A percentile compares a stretch with the other conserved stretches of the same genome.
Conservation (phyloP, 2,797 vertebrate species). For the Rhinophrynus dorsalis region DNA sequence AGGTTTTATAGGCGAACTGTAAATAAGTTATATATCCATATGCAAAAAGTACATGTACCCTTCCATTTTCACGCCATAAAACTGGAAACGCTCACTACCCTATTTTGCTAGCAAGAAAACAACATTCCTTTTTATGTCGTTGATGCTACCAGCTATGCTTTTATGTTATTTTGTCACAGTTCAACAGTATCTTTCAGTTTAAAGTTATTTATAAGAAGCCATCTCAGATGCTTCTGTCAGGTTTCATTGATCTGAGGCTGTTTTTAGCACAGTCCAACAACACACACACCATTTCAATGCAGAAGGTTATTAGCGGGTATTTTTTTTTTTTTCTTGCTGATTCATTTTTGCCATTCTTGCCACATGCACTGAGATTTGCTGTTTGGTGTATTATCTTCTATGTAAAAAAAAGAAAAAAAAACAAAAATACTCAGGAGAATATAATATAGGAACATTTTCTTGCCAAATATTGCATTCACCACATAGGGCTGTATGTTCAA, state of each 20-base stretch:
- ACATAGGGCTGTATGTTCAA: conserved; percentile 67
- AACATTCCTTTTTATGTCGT: conserved; percentile 96
- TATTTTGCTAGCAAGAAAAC: conserved; percentile 81
- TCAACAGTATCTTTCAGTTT: conserved; percentile 87
- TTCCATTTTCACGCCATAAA: conserved; percentile 84
- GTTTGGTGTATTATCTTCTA: conserved; percentile 66
- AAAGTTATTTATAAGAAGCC: too few relatives aligned
- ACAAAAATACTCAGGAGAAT: conserved; percentile 79
- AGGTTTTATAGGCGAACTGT: conserved; percentile 90
- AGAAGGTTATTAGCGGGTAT: conserved; percentile 66
- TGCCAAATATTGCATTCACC: conserved; percentile 80
- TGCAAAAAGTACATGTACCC: conserved; percentile 94
- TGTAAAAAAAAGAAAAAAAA: conserved; percentile 68
- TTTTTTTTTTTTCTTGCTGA: conserved; percentile 60
- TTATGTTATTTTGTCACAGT: conserved; percentile 64
- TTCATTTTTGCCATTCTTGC: conserved; percentile 75
- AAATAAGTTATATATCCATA: conserved; percentile 86
- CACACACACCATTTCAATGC: conserved; percentile 66
- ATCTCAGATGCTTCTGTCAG: conserved; percentile 81
- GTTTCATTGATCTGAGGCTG: conserved; percentile 74
- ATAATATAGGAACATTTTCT: conserved; percentile 73
- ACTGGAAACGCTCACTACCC: conserved; percentile 82
- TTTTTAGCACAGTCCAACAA: conserved; percentile 60
- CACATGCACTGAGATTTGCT: conserved; percentile 78
- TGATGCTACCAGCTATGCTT: conserved; percentile 75